A percentile compares a stretch with the other conserved stretches of the same genome.
These are phyloP conservation scores for Ivindomyrus marchei DNA, from an alignment of 2,113 vertebrate genomes.

Conservation along the genomic window DNA sequence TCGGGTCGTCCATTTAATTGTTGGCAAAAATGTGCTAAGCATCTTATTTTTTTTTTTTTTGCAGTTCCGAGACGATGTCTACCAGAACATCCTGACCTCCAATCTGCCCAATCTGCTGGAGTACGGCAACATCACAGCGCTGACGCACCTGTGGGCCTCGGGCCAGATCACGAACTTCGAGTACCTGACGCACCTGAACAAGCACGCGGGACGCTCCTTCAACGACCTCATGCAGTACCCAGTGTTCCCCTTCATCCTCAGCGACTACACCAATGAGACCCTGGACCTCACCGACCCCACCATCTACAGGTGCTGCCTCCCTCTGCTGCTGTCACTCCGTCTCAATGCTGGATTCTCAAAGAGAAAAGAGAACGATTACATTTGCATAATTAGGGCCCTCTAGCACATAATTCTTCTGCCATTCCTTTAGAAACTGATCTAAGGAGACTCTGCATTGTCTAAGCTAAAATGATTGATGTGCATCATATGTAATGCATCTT, in stretches of 20 bases:
- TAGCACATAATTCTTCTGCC: not conserved
- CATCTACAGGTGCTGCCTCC: constrained; percentile 71
- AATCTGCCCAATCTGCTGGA: constrained; percentile 93
- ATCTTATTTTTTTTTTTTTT: not conserved
- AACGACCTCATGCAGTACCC: constrained; percentile 99
- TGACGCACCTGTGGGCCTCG: constrained; percentile 93
- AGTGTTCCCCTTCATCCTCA: constrained; percentile 92
- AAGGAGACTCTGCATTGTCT: not conserved
- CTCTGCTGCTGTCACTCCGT: not conserved
- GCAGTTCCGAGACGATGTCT: constrained; percentile 91
- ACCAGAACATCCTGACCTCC: constrained; percentile 90
- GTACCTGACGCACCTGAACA: constrained; percentile 96
- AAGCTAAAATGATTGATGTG: not conserved
- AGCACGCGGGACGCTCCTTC: constrained; percentile 93
- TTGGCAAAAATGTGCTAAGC: not conserved
- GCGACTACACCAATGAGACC: constrained; percentile 83
- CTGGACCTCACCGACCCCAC: constrained; percentile 78
- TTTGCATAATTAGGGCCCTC: not conserved
- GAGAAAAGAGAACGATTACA: not conserved
- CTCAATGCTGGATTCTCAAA: not conserved
- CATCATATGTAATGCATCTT: not conserved
- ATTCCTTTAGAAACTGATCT: not conserved
- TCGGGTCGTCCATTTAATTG: not conserved
- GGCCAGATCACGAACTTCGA: constrained; percentile 98
- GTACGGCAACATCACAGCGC: constrained; percentile 89